Evolutionary conservation across 2,888 invertebrate genomes (phyloP), one percentile per base, ranked within the genome.

Genomic region (Synanthedon myopaeformis): DNA sequence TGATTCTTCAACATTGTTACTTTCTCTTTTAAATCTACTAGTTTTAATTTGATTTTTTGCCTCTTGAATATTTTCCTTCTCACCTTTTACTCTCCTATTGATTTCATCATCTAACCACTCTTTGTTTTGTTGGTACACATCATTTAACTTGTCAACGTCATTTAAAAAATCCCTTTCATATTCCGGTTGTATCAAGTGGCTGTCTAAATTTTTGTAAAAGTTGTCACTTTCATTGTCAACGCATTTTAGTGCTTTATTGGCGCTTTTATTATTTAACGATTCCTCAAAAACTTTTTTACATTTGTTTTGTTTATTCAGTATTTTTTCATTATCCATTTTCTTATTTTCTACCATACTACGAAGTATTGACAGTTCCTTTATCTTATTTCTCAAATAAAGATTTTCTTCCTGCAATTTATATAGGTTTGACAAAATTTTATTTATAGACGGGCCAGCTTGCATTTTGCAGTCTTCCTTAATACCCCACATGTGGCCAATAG

Each of bases 321-420:
- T 49, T 57, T 66, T 73, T 13, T 45, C 35, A 35, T 35, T 35
- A 17, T 76, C 76, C 53, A 62, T 53, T 53, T 62, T 61, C 13
- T 62, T 41, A 11, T 66, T 72, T 74, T 58, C 66, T 56, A 70
- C 70, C 50, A 67, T 63, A 59, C 76, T 74, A 19, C 49, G 74
- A 8, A 69, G 56, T 48, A 76, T 59, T 52, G 81, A 76, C 28
- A 85, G 61, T 63, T 86, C 86, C 62, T 79, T 85, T 49, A 87
- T 58, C 69, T 82, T 84, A 57, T 66, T 79, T 45, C 83, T 69
- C 58, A 87, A 68, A 64, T 77, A 82, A 53, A 79, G 74, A 69
- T 88, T 88, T 70, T 88, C 88, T 65, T 87, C 85, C 66, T 88
- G 86, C 35, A 89, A 65, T 65, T 88, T 87, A 59, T 88, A 88